Base-by-base conservation (phyloP, 2,797 vertebrate genomes). In the Scarus forsteni region DNA sequence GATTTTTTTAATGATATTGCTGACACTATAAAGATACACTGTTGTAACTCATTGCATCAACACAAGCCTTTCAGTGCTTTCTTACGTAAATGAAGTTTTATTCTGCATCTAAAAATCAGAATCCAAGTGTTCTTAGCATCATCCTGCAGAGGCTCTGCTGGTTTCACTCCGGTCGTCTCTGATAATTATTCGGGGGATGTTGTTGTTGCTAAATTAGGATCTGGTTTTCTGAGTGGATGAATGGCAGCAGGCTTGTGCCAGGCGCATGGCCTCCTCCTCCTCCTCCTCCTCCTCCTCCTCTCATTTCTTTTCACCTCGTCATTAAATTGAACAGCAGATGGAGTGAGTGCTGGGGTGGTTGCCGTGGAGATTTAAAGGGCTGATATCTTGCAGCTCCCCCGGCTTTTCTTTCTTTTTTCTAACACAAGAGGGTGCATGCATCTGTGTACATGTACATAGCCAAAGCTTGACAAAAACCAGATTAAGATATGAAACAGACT, bases 291-390 rank as follows among this genome's bases (percentile, higher is more conserved):
- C 71, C 38, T 54, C 60, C 72, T 40, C 54, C 56, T 45, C 60
- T 50, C 39, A 27, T 60, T 62, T 45, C 68, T 63, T 81, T 80
- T 69, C 67, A 81, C 80, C 55, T 60, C 64, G 38, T 91, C 86
- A 79, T 85, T 92, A 86, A 91, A 82, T 80, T 78, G 77, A 59
- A 75, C 82, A 86, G 91, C 92, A 93, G 92, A 93, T 93, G 93
- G 89, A 86, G 75, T 45, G 61, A 85, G 76, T 72, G 69, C 64
- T 59, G 71, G 84, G 72, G 16, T 70, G 75, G 89, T 92, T 91
- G 86, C 87, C 42, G 52, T 86, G 88, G 88, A 87, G 90, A 89
- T 85, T 85, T 81, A 78, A 83, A 87, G 77, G 60, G 65, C 10
- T 81, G 75, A 81, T 81, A 64, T 64, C 12, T 86, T 84, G 85